Evolutionary conservation across 1,140 invertebrate species (phyloP).

Genomic region (Penaeus vannamei): DNA sequence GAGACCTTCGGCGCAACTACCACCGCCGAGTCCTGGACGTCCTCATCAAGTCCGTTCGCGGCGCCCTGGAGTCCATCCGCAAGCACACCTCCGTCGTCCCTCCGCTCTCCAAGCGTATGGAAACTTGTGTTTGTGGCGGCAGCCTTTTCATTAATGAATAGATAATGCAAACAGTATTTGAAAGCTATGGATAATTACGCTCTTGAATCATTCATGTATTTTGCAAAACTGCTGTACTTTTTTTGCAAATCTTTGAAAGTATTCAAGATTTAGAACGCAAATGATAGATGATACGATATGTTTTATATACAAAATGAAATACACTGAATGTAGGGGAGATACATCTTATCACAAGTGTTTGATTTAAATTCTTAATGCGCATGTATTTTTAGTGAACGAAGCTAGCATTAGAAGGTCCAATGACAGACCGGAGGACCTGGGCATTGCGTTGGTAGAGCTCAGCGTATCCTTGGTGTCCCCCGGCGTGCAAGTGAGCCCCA

Average conservation of each 20-base stretch:
- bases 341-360: too few relatives aligned
- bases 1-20: slow-evolving; percentile 88
- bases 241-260: too few relatives aligned
- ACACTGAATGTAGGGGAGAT: too few relatives aligned
- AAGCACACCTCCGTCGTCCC: slow-evolving; percentile 47
- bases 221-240: too few relatives aligned
- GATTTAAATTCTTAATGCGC: background rate
- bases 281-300: too few relatives aligned
- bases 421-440: slow-evolving; percentile 26
- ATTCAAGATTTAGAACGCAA: too few relatives aligned
- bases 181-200: too few relatives aligned
- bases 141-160: too few relatives aligned
- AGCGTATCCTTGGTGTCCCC: slow-evolving; percentile 89
- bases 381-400: background rate
- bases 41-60: slow-evolving; percentile 85
- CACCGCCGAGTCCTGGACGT: slow-evolving; percentile 91
- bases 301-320: too few relatives aligned
- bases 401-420: background rate
- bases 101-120: background rate
- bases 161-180: too few relatives aligned
- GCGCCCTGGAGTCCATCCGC: slow-evolving; percentile 83
- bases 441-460: slow-evolving; percentile 79
- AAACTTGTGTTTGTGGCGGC: background rate
- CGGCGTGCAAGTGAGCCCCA: slow-evolving; percentile 88
- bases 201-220: too few relatives aligned